A percentile compares a stretch with the other conserved stretches of the same genome.
phyloP scores from a whole-genome alignment of 2,113 vertebrate species.

The Myocastor coypus region DNA sequence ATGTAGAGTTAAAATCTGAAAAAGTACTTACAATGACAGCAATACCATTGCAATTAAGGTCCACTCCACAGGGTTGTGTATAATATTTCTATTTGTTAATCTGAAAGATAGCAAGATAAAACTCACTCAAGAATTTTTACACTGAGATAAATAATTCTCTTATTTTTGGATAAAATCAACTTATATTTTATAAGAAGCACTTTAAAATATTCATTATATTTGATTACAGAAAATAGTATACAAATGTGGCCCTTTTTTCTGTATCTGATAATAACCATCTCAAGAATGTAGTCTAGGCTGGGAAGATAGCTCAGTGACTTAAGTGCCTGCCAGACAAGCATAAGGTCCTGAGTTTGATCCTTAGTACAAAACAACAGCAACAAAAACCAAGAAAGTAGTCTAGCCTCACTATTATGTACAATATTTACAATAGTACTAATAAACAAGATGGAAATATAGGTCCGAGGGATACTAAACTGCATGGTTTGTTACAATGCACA shows the following conservation, averaged over 20 bases:
- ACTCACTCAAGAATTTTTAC: constrained; percentile 44
- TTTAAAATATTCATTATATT: neutral
- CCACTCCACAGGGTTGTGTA: constrained; percentile 89
- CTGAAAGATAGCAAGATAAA: constrained; percentile 83
- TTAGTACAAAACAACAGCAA: no score
- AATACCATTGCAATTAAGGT: constrained; percentile 89
- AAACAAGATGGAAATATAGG: neutral
- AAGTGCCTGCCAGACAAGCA: no score
- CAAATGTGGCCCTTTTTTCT: constrained; percentile 22
- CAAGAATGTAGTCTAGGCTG: constrained; percentile 33
- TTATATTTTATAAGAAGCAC: constrained; percentile 11
- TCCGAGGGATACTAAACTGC: neutral
- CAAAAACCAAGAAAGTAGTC: constrained; percentile 32
- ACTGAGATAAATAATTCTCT: constrained; percentile 38
- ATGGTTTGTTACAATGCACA: constrained; percentile 27
- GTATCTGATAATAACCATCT: neutral
- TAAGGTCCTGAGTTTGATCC: no score
- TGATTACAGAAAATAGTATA: neutral
- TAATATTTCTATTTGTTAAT: constrained; percentile 90
- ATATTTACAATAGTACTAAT: neutral
- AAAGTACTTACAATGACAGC: constrained; percentile 88
- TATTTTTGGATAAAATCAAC: constrained; percentile 46
- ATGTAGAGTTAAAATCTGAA: constrained; percentile 61
- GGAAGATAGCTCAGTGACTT: no score
- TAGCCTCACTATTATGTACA: neutral